Base-by-base conservation (phyloP, 1,140 invertebrate species). In the Bicyclus anynana region DNA sequence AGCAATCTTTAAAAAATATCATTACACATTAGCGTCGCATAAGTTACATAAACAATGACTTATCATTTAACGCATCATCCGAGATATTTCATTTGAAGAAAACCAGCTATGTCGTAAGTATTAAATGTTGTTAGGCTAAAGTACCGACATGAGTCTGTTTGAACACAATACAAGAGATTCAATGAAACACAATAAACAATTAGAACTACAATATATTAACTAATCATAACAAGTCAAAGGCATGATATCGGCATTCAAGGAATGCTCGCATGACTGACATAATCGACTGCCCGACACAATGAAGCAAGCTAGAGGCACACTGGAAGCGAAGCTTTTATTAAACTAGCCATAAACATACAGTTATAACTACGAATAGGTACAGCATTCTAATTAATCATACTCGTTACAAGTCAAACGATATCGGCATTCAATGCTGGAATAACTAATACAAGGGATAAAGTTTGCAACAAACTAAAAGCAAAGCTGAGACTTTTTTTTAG, bases 261-360 rank as follows among this genome's bases (percentile, higher is more conserved):
- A 67, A 67, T 63, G 65, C 58, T 53, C 18, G 49, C 53, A 49
- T 63, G 60, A 67, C 60, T 67, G 65, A 67, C 65, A 62, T 66
- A 66, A 66, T 62, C 53, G 21, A 57, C 12, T 49, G 47, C 35
- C 44, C 23, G 23, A 50, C 46, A 57, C 46, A 57, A 55, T 53
- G 42, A 18, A 46, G 23, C 13, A 16, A 13, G 14, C 50, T 44
- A 2, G 2, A 12, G 12, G 20, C 42, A 44, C 42, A 44, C 42
- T 44, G 13, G 18, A 17, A 16, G 37, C 13, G 0, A 40, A 40
- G 16, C 37, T 33, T 7, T 33, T 4, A 9, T 14, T 27, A 23
- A 40, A 21, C 20, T 42, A 53, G 4, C 23, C 9, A 40, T 53
- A 7, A 23, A 23, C n/a, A n/a, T n/a, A n/a, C n/a, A n/a, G n/a